Percentiles rank a stretch among this genome's conserved stretches.
These are phyloP conservation scores for Pagrus major DNA, from an alignment of 2,113 vertebrate species.

Conservation along the genomic window DNA sequence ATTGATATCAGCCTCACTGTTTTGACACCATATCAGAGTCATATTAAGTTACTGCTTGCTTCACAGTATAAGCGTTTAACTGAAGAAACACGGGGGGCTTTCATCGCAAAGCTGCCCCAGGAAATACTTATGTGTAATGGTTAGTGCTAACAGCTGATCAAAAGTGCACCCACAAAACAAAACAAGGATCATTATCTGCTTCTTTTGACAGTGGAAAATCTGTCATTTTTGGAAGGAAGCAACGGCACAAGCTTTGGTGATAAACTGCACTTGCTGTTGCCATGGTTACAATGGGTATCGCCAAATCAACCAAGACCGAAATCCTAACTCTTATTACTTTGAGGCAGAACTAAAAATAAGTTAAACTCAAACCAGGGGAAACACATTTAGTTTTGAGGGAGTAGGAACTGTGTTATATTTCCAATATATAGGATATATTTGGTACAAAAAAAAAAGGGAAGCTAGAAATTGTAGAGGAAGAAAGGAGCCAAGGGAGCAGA, in stretches of 20 bases:
- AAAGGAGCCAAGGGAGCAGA: background rate
- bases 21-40: too few species aligned
- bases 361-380: background rate
- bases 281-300: background rate
- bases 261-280: background rate
- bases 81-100: background rate
- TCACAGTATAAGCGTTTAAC: background rate
- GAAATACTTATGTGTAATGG: background rate
- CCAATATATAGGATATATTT: too few species aligned
- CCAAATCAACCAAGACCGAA: background rate
- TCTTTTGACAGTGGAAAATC: background rate
- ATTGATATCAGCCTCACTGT: too few species aligned
- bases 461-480: background rate
- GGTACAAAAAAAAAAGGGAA: background rate
- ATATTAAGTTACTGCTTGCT: too few species aligned
- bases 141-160: too few species aligned
- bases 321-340: background rate
- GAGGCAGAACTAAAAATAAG: background rate
- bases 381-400: background rate
- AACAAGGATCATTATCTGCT: background rate
- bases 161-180: too few species aligned
- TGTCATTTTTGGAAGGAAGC: background rate
- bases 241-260: background rate
- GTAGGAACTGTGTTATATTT: background rate
- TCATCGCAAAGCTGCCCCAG: background rate